Conservation (phyloP, 2,888 invertebrate genomes). For the Rotaria magnacalcarata region DNA sequence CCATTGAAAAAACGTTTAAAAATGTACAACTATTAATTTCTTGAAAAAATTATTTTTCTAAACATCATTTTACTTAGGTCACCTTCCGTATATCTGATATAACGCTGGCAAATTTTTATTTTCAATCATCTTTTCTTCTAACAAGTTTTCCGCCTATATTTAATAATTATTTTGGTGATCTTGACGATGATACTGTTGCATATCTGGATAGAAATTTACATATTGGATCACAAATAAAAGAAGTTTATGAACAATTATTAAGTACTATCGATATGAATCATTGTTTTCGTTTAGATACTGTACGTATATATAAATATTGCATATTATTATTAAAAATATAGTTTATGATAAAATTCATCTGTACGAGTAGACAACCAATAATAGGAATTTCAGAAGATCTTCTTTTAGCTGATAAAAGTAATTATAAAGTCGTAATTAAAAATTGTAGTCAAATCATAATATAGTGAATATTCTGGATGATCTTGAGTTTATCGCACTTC, state of each 20-base stretch:
- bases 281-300: constrained; percentile 54
- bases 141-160: constrained; percentile 54
- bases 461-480: too few relatives aligned
- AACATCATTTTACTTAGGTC: background rate
- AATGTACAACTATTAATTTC: background rate
- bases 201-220: constrained; percentile 56
- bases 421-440: too few relatives aligned
- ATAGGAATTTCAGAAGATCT: too few relatives aligned
- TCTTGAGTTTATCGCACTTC: too few relatives aligned
- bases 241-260: constrained; percentile 58
- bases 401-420: too few relatives aligned
- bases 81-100: constrained; percentile 55
- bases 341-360: too few relatives aligned
- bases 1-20: background rate
- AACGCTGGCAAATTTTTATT: constrained; percentile 56
- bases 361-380: too few relatives aligned
- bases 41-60: background rate
- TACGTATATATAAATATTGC: constrained; percentile 48
- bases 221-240: constrained; percentile 57
- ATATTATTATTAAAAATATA: too few relatives aligned
- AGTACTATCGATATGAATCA: constrained; percentile 56
- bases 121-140: constrained; percentile 56
- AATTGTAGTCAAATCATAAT: too few relatives aligned
- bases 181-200: constrained; percentile 55
- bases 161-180: constrained; percentile 58